Percentiles rank a stretch among this genome's conserved stretches.
These are phyloP conservation scores for Lagenorhynchus albirostris DNA, from an alignment of 2,113 vertebrate species.

Conservation along the genomic window DNA sequence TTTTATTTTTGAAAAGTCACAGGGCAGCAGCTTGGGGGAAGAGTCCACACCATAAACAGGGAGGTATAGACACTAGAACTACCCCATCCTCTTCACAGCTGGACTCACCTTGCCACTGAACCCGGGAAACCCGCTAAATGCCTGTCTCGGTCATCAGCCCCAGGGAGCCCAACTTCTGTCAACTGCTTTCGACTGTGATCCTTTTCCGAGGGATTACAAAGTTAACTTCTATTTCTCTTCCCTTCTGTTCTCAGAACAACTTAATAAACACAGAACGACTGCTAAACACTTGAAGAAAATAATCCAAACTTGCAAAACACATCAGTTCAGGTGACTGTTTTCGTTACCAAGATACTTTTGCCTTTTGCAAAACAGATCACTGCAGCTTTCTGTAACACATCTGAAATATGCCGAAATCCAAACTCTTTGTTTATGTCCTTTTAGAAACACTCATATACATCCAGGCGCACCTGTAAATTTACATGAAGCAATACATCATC, in stretches of 20 bases:
- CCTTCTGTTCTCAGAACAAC: not conserved
- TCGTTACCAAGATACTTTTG: not conserved
- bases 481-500: constrained; percentile 43
- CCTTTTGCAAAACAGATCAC: constrained; percentile 29
- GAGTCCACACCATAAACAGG: not conserved
- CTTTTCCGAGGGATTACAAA: not conserved
- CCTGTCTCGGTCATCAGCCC: not conserved
- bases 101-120: not conserved
- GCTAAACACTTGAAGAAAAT: constrained; percentile 14
- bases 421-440: constrained; percentile 38
- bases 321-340: constrained; percentile 34
- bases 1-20: not conserved
- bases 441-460: not conserved
- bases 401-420: constrained; percentile 3
- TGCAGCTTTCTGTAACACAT: not conserved
- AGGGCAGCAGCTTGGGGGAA: not conserved
- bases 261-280: constrained; percentile 20
- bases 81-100: not conserved
- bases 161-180: not conserved
- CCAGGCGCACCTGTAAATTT: constrained; percentile 42
- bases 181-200: not conserved
- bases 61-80: not conserved
- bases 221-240: not conserved
- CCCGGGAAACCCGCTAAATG: not conserved
- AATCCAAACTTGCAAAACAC: constrained; percentile 47